These are phyloP conservation scores for Diploscapter pachys DNA, from an alignment of 1,140 invertebrate species.

Conservation along the genomic window DNA sequence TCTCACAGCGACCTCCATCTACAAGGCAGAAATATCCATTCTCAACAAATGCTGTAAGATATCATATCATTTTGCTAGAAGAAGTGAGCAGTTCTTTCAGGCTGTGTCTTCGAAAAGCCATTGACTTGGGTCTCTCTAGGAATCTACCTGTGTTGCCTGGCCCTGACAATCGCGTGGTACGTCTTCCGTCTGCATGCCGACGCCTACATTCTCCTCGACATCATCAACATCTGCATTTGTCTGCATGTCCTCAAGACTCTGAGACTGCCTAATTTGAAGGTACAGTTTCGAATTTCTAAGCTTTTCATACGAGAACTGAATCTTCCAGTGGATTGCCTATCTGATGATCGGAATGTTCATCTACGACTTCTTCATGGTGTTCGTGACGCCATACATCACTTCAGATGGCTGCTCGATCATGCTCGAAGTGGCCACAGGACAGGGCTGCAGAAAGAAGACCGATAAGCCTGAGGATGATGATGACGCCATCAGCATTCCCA, in stretches of 20 bases:
- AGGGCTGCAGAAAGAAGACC: slow-evolving; percentile 44
- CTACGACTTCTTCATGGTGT: slow-evolving; percentile 71
- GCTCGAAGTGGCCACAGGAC: slow-evolving; percentile 68
- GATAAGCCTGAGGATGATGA: no score
- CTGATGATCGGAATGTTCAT: slow-evolving; percentile 66
- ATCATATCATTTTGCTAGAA: neutral
- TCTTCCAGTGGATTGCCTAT: slow-evolving; percentile 58
- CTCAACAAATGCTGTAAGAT: neutral
- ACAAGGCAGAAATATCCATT: slow-evolving; percentile 7
- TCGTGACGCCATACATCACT: slow-evolving; percentile 68
- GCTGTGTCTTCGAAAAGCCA: no score
- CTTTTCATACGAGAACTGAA: neutral
- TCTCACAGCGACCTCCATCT: slow-evolving; percentile 9
- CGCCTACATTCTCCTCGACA: slow-evolving; percentile 49
- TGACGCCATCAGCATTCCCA: slow-evolving; percentile 33
- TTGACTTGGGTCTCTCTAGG: neutral
- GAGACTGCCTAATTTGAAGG: slow-evolving; percentile 46
- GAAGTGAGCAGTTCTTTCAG: neutral
- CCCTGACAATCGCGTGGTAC: slow-evolving; percentile 43
- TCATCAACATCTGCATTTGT: slow-evolving; percentile 50
- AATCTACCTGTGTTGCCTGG: slow-evolving; percentile 20
- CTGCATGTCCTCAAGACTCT: slow-evolving; percentile 45
- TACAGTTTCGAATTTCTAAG: slow-evolving; percentile 23
- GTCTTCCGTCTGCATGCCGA: slow-evolving; percentile 36
- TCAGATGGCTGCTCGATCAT: slow-evolving; percentile 67